A percentile compares a stretch with the other conserved stretches of the same genome.
phyloP scores from a whole-genome alignment of 1,140 invertebrate species.

The Augochlora pura region DNA sequence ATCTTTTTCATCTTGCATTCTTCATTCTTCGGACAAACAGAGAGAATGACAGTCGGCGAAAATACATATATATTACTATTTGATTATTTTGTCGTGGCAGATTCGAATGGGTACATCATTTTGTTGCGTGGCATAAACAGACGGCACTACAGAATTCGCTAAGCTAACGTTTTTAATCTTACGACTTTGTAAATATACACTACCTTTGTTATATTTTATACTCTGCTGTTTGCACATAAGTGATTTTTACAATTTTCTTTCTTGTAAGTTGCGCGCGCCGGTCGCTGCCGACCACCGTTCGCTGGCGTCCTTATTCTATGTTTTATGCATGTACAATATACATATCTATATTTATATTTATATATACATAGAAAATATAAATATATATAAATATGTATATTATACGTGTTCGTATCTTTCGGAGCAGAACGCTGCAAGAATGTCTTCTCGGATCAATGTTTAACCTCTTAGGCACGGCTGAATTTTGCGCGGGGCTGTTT shows the following conservation, averaged over 20 bases:
- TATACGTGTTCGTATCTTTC: conserved; percentile 13
- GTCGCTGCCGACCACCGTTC: not conserved
- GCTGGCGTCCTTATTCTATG: conserved; percentile 38
- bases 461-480: too few species aligned
- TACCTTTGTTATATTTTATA: conserved; percentile 63
- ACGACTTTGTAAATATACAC: conserved; percentile 54
- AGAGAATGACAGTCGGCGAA: not conserved
- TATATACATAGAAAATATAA: too few species aligned
- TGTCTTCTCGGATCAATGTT: conserved; percentile 22
- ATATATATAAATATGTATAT: too few species aligned
- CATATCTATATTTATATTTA: too few species aligned
- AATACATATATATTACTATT: too few species aligned
- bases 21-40: not conserved
- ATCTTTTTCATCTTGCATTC: too few species aligned
- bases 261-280: conserved; percentile 34
- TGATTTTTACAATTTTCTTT: conserved; percentile 56
- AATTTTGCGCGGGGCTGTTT: too few species aligned
- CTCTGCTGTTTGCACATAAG: conserved; percentile 59
- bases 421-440: conserved; percentile 27
- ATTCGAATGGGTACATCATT: conserved; percentile 15
- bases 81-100: too few species aligned
- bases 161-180: conserved; percentile 52
- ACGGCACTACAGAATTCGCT: conserved; percentile 55
- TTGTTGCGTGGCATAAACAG: conserved; percentile 47
- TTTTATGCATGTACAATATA: not conserved